A percentile compares a stretch with the other conserved stretches of the same genome.
Evolutionary conservation across 2,113 vertebrate species (phyloP).

Genomic region (Ophthalmolycus amberensis): DNA sequence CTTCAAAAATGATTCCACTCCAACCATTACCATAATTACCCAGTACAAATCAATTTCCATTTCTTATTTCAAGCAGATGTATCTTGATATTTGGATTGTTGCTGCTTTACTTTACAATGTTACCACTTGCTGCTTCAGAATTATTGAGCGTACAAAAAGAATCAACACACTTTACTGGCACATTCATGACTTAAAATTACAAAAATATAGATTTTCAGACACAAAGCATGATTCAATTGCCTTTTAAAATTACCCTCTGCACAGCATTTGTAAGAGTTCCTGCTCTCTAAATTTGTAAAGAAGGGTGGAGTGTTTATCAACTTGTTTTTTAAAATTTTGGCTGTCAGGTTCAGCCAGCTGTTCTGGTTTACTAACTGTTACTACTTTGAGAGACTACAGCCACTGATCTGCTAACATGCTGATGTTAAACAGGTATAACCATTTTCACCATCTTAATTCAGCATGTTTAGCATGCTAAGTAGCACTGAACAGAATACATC

Average conservation of each 20-base stretch:
- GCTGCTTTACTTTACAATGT: constrained; percentile 12
- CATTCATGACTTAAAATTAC: neutral
- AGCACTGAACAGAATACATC: neutral
- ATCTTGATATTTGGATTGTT: constrained; percentile 1
- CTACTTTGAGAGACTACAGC: neutral
- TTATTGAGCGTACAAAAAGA: neutral
- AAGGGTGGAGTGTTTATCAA: neutral
- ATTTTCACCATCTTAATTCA: neutral
- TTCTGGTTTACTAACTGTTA: neutral
- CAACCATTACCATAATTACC: constrained; percentile 29
- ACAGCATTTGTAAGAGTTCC: neutral
- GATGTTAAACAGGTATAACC: neutral
- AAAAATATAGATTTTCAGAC: neutral
- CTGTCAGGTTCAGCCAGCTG: neutral
- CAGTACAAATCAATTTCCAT: constrained; percentile 2
- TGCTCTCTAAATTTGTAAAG: neutral
- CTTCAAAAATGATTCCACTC: neutral
- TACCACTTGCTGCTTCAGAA: neutral
- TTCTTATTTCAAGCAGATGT: constrained; percentile 3
- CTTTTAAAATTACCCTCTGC: neutral
- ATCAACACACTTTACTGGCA: neutral
- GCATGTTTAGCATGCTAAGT: neutral
- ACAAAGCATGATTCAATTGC: neutral
- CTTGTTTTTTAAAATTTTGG: neutral
- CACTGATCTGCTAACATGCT: neutral